phyloP scores from a whole-genome alignment of 1,140 invertebrate genomes.

The Oscheius sp. region DNA sequence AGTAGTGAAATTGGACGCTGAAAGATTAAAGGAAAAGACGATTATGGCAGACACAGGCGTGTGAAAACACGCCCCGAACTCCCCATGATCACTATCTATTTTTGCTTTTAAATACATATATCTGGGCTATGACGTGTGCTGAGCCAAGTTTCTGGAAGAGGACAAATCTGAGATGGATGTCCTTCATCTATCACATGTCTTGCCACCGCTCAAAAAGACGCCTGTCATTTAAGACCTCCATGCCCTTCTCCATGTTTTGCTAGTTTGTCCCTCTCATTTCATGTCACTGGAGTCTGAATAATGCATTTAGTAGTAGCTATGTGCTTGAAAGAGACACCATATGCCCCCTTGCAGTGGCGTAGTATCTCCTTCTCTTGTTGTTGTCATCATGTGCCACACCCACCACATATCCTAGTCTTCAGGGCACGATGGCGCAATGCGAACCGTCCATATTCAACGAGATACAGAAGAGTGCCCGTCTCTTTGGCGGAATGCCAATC shows the following conservation, averaged over 20 bases:
- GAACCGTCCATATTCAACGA: slow-evolving; percentile 32
- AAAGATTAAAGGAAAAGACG: slow-evolving; percentile 6
- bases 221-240: neutral
- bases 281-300: too few species aligned
- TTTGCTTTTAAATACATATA: neutral
- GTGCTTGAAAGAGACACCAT: too few species aligned
- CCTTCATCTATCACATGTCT: too few species aligned
- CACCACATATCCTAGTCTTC: too few species aligned
- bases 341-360: too few species aligned
- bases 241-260: neutral
- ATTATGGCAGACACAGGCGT: neutral
- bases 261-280: neutral
- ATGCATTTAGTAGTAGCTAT: too few species aligned
- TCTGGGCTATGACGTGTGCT: too few species aligned
- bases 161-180: too few species aligned
- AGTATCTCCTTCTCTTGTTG: too few species aligned
- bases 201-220: neutral
- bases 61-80: neutral
- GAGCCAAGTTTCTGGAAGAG: too few species aligned
- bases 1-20: neutral
- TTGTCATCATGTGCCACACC: too few species aligned
- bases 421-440: slow-evolving; percentile 3
- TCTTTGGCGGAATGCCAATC: slow-evolving; percentile 18
- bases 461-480: slow-evolving; percentile 11
- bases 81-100: too few species aligned